These are phyloP conservation scores for Latrodectus hesperus DNA, from an alignment of 2,888 invertebrate species.

Conservation along the genomic window DNA sequence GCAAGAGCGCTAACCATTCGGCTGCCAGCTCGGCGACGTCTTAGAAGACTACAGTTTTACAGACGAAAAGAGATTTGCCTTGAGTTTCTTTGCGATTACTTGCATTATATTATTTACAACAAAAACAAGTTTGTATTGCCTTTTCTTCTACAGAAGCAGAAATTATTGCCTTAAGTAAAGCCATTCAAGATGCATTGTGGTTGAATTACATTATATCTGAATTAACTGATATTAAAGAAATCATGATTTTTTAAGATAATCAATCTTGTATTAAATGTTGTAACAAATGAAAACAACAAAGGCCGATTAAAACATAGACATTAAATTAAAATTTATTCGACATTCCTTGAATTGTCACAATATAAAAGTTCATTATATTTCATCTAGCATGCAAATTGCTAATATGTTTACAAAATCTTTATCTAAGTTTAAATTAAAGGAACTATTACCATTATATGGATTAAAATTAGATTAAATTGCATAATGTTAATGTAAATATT, in stretches of 20 bases:
- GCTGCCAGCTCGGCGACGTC: no score
- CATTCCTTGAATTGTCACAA: no score
- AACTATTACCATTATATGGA: no score
- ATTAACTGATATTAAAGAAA: neutral
- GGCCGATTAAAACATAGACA: neutral
- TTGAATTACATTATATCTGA: neutral
- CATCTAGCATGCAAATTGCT: neutral
- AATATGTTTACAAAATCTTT: neutral
- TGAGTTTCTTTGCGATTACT: no score
- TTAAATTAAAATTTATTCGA: neutral
- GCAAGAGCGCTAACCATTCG: no score
- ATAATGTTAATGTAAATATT: no score
- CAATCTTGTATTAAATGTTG: neutral
- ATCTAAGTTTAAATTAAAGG: no score
- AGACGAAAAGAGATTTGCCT: no score
- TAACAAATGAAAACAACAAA: neutral
- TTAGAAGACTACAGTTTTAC: no score
- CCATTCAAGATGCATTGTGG: neutral
- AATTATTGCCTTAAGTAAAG: constrained; percentile 7
- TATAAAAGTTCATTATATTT: neutral
- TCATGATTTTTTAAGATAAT: neutral
- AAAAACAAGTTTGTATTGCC: neutral
- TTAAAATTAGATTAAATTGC: no score
- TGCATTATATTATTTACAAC: no score
- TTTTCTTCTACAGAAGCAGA: neutral